phyloP scores from a whole-genome alignment of 2,888 invertebrate species.

The Eupithecia inturbata region DNA sequence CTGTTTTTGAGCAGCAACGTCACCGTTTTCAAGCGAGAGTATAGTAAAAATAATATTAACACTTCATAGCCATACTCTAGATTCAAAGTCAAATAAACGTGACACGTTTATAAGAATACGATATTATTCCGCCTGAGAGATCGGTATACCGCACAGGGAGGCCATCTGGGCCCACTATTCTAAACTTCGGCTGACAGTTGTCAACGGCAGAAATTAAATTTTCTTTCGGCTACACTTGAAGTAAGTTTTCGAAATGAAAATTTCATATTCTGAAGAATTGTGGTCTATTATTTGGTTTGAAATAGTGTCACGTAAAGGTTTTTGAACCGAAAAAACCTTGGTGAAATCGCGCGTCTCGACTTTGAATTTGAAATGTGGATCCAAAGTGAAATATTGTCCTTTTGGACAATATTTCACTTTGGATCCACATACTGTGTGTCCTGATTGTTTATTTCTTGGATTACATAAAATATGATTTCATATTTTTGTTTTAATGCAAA shows the following conservation, averaged over 20 bases:
- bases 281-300: slow-evolving; percentile 6
- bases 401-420: too few relatives aligned
- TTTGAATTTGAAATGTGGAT: background rate
- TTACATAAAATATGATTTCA: background rate
- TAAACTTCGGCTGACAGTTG: slow-evolving; percentile 34
- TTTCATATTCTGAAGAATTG: slow-evolving; percentile 20
- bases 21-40: too few relatives aligned
- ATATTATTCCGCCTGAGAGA: slow-evolving; percentile 34
- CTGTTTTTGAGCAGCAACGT: too few relatives aligned
- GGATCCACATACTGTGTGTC: too few relatives aligned
- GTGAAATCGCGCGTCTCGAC: background rate
- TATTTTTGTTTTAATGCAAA: too few relatives aligned
- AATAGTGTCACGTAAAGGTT: background rate
- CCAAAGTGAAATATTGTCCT: background rate
- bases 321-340: background rate
- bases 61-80: background rate
- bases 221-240: slow-evolving; percentile 30
- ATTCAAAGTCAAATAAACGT: slow-evolving; percentile 16
- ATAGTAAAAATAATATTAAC: background rate
- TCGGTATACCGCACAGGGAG: slow-evolving; percentile 34
- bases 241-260: slow-evolving; percentile 23
- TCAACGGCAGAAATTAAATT: slow-evolving; percentile 38
- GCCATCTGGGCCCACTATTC: slow-evolving; percentile 37
- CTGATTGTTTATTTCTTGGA: background rate
- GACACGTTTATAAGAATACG: slow-evolving; percentile 26